Conservation (phyloP, 2,797 vertebrate species). For the Enteromius viviparus region DNA sequence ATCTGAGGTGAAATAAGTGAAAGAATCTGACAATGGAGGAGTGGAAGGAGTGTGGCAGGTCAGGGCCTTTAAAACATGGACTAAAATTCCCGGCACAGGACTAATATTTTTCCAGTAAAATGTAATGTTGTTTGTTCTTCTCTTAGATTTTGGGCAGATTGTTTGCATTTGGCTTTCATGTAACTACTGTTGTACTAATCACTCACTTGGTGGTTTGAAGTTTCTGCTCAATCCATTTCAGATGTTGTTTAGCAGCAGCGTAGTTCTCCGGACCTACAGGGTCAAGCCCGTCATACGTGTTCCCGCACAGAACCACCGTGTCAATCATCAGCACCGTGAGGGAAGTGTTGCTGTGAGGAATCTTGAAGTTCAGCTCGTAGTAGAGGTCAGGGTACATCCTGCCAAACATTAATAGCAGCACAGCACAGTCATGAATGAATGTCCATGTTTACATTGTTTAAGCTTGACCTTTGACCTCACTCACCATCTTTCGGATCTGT, state of each 20-base stretch:
- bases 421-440: background rate
- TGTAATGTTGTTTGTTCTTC: background rate
- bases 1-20: slow-evolving; percentile 14
- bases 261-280: slow-evolving; percentile 64
- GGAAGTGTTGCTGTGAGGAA: slow-evolving; percentile 65
- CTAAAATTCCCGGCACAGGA: slow-evolving; percentile 45
- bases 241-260: slow-evolving; percentile 60
- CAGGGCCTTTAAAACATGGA: slow-evolving; percentile 45
- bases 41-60: slow-evolving; percentile 45
- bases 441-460: background rate
- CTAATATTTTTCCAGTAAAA: slow-evolving; percentile 12
- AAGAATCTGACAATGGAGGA: slow-evolving; percentile 21
- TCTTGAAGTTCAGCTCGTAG: slow-evolving; percentile 67
- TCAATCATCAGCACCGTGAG: slow-evolving; percentile 75
- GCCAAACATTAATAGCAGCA: background rate
- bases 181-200: background rate
- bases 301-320: slow-evolving; percentile 73
- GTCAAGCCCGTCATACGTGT: slow-evolving; percentile 67
- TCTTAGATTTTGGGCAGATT: background rate
- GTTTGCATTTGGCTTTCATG: background rate
- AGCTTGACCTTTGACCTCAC: background rate
- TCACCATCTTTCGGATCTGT: slow-evolving; percentile 70
- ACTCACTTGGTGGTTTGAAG: slow-evolving; percentile 67
- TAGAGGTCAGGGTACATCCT: slow-evolving; percentile 73
- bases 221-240: slow-evolving; percentile 68